Percentiles rank a stretch among this genome's conserved stretches.
Evolutionary conservation across 2,113 vertebrate genomes (phyloP).

Genomic region (Arizona elegans): DNA sequence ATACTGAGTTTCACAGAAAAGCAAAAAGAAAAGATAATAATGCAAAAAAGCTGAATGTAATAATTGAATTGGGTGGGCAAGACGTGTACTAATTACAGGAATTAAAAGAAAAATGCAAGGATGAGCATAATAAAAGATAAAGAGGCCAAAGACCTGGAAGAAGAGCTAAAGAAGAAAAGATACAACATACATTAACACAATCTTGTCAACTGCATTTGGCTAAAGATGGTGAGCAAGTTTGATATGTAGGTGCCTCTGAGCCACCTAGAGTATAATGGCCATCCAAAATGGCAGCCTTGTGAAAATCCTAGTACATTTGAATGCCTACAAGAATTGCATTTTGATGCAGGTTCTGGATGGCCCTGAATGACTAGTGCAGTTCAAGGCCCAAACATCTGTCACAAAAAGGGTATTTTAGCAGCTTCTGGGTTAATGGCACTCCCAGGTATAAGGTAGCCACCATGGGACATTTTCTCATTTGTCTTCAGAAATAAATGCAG

Average conservation of each 20-base stretch:
- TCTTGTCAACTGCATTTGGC: background rate
- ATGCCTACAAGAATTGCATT: too few species aligned
- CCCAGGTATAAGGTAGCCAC: constrained; percentile 31
- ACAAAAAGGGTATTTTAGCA: constrained; percentile 42
- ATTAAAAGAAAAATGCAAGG: background rate
- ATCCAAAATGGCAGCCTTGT: too few species aligned
- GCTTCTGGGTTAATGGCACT: background rate
- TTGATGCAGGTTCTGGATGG: too few species aligned
- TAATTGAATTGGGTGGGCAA: background rate
- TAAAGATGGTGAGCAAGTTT: background rate
- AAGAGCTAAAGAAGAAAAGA: background rate
- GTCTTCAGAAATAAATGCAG: background rate
- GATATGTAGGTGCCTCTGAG: background rate
- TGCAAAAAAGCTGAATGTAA: background rate
- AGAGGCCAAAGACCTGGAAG: background rate
- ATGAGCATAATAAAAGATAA: background rate
- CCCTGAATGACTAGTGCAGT: background rate
- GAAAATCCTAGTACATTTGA: too few species aligned
- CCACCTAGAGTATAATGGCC: too few species aligned
- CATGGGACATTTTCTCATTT: constrained; percentile 21
- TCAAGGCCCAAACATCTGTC: constrained; percentile 29
- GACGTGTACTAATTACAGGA: background rate
- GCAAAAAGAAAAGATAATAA: background rate
- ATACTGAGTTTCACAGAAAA: background rate
- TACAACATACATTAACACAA: background rate